Evolutionary conservation across 2,113 vertebrate genomes (phyloP).

Genomic region (Grammomys dolichurus): DNA sequence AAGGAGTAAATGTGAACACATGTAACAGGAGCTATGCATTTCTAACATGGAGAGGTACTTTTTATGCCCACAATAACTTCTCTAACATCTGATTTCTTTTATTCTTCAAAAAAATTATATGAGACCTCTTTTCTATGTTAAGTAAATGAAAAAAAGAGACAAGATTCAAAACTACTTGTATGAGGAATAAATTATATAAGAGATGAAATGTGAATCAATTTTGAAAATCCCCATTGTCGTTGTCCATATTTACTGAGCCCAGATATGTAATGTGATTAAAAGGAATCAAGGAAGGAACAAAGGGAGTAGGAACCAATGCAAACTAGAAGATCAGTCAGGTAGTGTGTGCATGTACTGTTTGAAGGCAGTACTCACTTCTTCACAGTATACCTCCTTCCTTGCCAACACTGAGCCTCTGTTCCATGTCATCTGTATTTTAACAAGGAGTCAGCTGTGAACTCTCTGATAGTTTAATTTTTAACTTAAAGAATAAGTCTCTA

Average conservation of each 20-base stretch:
- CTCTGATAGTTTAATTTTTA: neutral
- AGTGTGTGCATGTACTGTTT: fast-evolving
- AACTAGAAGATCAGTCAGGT: neutral
- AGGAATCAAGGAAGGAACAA: neutral
- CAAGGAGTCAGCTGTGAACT: neutral
- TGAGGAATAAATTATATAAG: neutral
- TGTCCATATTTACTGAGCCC: neutral
- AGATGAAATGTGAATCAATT: neutral
- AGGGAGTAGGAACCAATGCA: neutral
- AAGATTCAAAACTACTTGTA: neutral
- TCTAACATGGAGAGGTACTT: neutral
- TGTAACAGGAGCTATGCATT: neutral
- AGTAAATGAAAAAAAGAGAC: neutral
- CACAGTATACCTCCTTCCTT: neutral
- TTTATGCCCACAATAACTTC: neutral
- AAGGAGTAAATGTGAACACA: neutral
- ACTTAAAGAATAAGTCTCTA: neutral
- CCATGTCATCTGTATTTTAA: neutral
- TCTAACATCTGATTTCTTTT: neutral
- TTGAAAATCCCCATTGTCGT: neutral
- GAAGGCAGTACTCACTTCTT: neutral
- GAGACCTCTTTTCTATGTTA: neutral
- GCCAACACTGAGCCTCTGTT: neutral
- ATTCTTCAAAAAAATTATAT: neutral
- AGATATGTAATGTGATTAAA: neutral